phyloP scores from a whole-genome alignment of 2,113 vertebrate species.

The Hypomesus transpacificus region DNA sequence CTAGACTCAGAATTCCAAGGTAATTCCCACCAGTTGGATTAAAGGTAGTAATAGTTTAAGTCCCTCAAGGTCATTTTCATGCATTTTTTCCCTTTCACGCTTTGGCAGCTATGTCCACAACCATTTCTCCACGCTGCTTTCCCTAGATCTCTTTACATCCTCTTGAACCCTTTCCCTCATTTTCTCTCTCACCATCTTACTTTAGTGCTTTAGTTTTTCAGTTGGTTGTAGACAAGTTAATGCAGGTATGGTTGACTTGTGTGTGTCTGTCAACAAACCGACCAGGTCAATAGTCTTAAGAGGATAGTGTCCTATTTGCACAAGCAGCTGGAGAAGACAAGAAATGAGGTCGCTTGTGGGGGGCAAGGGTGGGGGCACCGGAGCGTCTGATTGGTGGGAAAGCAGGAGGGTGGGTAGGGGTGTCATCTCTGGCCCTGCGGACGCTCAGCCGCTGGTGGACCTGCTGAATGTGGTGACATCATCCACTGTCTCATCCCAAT shows the following conservation, averaged over 20 bases:
- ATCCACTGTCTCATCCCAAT: constrained; percentile 20
- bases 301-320: constrained; percentile 59
- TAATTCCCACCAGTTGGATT: too few species aligned
- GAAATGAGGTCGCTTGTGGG: constrained; percentile 33
- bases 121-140: too few species aligned
- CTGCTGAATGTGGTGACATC: constrained; percentile 40
- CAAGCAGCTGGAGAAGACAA: constrained; percentile 36
- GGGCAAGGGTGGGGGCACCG: constrained; percentile 28
- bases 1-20: too few species aligned
- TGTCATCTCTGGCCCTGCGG: constrained; percentile 26
- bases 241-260: neutral
- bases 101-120: too few species aligned
- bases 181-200: too few species aligned
- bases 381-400: constrained; percentile 47
- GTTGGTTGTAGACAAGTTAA: neutral
- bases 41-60: too few species aligned
- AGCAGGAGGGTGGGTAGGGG: constrained; percentile 18
- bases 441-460: constrained; percentile 10
- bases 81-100: too few species aligned
- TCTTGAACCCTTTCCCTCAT: too few species aligned
- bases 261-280: neutral
- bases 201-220: neutral
- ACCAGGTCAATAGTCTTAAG: constrained; percentile 24
- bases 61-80: too few species aligned
- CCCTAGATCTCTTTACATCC: too few species aligned